Evolutionary conservation across 2,113 vertebrate genomes (phyloP), one percentile per base, ranked within the genome.

Genomic region (Pedetes capensis): DNA sequence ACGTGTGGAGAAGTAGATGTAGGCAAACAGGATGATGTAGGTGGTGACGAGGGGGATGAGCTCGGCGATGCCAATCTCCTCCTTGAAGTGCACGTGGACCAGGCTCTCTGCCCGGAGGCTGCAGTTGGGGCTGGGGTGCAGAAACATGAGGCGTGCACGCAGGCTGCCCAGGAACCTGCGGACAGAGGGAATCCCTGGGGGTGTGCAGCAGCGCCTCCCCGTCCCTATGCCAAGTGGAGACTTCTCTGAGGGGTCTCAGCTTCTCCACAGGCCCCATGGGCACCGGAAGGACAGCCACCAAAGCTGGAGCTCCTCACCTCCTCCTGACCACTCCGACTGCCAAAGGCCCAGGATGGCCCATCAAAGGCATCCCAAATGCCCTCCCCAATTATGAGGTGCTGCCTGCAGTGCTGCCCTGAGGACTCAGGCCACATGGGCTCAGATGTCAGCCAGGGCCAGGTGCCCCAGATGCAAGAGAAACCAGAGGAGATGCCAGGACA

Each of bases 1-100:
- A 99, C 99, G 98, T 22, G 99, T 99, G 97, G 99, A 99, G 98
- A 99, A 99, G 98, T 99, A 99, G 98, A 99, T 99, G 98, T 99
- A 99, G 91, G 99, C 99, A 0, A 99, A 99, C 47, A 99, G 98
- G 96, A 99, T 99, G 98, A 99, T 99, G 98, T 99, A 99, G 68
- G 99, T 99, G 98, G 99, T 99, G 98, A 99, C 99, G 0, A 99
- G 98, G 17, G 99, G 99, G 91, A 99, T 99, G 76, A 99, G 99
- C 96, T 99, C 99, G 0, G 99, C 99, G 0, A 99, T 96, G 94
- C 99, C 99, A 0, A 99, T 99, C 98, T 99, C 99, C 90, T 99
- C 99, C 96, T 99, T 99, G 98, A 99, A 99, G 98, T 99, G 99
- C 83, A 99, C 99, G 0, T 99, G 99, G 0, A 99, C 98, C 96